Conservation (phyloP, 2,797 vertebrate species). For the Hippocampus kuda region DNA sequence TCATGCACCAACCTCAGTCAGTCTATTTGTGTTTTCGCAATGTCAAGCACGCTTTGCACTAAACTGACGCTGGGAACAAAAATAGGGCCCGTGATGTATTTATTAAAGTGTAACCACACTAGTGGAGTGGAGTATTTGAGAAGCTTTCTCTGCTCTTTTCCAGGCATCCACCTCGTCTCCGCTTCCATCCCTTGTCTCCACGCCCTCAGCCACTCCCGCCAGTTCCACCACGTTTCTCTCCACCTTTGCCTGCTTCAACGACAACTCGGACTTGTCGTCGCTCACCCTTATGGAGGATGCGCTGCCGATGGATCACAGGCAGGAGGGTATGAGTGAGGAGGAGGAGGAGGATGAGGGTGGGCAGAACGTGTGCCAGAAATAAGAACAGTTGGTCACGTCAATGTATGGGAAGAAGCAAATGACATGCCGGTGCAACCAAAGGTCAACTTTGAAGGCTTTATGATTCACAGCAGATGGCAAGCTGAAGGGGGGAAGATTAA, state of each 20-base stretch:
- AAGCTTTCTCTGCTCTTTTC: neutral
- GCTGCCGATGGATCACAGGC: neutral
- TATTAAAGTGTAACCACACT: too few species aligned
- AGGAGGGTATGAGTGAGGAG: constrained; percentile 19
- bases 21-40: too few species aligned
- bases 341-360: constrained; percentile 27
- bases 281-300: constrained; percentile 4
- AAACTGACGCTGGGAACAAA: too few species aligned
- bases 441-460: neutral
- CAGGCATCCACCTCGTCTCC: constrained; percentile 64
- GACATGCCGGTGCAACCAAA: neutral
- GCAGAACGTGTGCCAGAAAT: constrained; percentile 20
- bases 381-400: neutral
- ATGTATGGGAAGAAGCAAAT: neutral
- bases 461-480: neutral
- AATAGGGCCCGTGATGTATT: too few species aligned
- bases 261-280: constrained; percentile 20
- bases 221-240: constrained; percentile 41
- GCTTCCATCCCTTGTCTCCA: constrained; percentile 30
- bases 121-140: too few species aligned
- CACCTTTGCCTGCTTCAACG: constrained; percentile 31
- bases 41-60: too few species aligned
- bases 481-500: neutral
- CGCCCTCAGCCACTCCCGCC: constrained; percentile 46
- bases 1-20: too few species aligned